Base-by-base conservation (phyloP, 2,888 invertebrate genomes). In the Diplazon laetatorius region DNA sequence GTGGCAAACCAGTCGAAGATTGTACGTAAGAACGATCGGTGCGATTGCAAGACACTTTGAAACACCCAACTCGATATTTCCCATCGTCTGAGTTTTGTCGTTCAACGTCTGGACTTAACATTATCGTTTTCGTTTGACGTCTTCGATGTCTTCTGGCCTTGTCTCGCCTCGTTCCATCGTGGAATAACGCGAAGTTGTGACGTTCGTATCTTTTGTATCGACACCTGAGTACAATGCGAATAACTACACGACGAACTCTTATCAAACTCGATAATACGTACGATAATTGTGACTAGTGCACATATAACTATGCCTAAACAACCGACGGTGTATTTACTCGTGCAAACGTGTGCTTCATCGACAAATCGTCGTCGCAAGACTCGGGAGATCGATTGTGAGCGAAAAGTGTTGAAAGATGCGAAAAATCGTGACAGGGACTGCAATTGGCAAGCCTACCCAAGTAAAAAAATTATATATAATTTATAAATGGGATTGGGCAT, bases 251-350 rank as follows among this genome's bases (percentile, higher is more conserved):
- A 55, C 18, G 42, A 44, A n/a, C 42, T 42, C 55, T 55, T 68
- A 44, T 68, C 42, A 55, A 52, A n/a, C 66, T 68, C 55, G 66
- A 44, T 42, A n/a, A 68, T 44, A 68, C 25, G 55, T n/a, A n/a
- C n/a, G n/a, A 68, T 55, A 68, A 16, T 68, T 39, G 30, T 18
- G 30, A 2, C 18, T 5, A 16, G 37, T 37, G 20, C 12, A 20
- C 39, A 20, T n/a, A n/a, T n/a, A n/a, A 5, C 16, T 18, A n/a
- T 20, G 52, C 30, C 18, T 5, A 57, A 57, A 57, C 18, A 57
- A 30, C 37, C 37, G 10, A 16, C 57, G 39, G 37, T 57, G 18
- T 30, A 35, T 39, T 9, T 12, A 37, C 48, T 66, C 52, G 39
- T 37, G 60, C 22, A 10, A n/a, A 25, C 35, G 52, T 39, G 66